Evolutionary conservation across 2,797 vertebrate species (phyloP).

Genomic region (Poecilia wingei): DNA sequence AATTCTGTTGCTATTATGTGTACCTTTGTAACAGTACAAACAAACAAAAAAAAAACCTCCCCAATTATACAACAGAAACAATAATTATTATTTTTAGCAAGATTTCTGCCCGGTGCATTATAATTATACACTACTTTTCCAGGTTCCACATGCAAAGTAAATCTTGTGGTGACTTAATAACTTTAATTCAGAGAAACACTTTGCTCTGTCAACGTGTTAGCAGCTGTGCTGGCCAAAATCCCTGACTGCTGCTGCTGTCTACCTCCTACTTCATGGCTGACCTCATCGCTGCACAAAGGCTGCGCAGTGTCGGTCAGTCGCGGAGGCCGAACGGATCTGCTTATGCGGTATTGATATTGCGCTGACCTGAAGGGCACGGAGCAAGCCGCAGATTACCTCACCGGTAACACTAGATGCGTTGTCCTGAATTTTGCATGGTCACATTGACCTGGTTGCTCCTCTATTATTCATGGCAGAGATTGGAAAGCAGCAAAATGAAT

Average conservation of each 20-base stretch:
- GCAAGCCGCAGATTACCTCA: constrained; percentile 65
- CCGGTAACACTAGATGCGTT: constrained; percentile 76
- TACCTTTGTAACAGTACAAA: not conserved
- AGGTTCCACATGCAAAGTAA: not conserved
- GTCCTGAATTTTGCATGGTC: constrained; percentile 83
- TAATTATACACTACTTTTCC: not conserved
- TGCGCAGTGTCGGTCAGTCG: constrained; percentile 25
- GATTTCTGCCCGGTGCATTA: not conserved
- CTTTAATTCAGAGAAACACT: constrained; percentile 17
- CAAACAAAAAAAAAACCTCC: not conserved
- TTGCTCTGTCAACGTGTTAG: constrained; percentile 23
- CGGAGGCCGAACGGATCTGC: constrained; percentile 37
- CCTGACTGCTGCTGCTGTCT: constrained; percentile 21
- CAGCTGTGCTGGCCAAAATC: constrained; percentile 41
- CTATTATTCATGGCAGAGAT: constrained; percentile 77
- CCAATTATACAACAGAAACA: not conserved
- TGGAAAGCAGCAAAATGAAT: constrained; percentile 65
- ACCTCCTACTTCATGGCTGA: constrained; percentile 47
- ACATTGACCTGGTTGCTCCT: constrained; percentile 77
- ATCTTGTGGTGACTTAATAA: constrained; percentile 16
- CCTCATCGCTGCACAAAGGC: constrained; percentile 43
- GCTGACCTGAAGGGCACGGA: constrained; percentile 61
- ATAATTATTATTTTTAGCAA: not conserved
- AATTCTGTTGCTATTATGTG: not conserved
- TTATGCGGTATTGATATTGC: constrained; percentile 66